Evolutionary conservation across 2,113 vertebrate species (phyloP), one percentile per base, ranked within the genome.

Genomic region (Spermophilus dauricus): DNA sequence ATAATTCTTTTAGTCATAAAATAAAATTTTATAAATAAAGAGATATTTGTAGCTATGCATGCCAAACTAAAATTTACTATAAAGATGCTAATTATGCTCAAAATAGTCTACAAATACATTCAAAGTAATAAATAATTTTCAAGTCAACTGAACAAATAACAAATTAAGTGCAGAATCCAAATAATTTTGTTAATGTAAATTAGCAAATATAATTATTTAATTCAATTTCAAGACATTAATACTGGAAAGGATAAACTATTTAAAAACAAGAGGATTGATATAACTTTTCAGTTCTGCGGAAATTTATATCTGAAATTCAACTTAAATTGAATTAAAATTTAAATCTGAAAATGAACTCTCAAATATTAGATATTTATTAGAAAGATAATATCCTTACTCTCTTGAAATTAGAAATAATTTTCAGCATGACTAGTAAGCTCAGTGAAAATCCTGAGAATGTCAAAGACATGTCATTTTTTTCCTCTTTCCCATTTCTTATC

Each of bases 101-200:
- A 76, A 91, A 89, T 89, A 78, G 45, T 84, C 34, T 67, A 34
- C 45, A 93, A 88, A 81, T 58, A 8, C 70, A 80, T 84, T 18
- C 14, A 75, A 85, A 26, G 9, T 65, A 76, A 91, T 61, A 45
- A 80, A 63, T 82, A 89, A 82, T 85, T 88, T 70, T 84, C 45
- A 53, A 85, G 51, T 94, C 34, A 93, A 39, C 37, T 80, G 42
- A 93, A 81, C 17, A 76, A 73, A 56, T 20, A 75, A 85, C 8
- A 89, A 75, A 69, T 65, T 28, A 32, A 89, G 6, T 18, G 10
- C 37, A 81, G 8, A 67, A 82, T 67, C 9, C 37, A 90, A 89
- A 73, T 70, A 63, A 53, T 87, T 92, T 58, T 70, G 12, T 77
- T 67, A 85, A 53, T 56, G 92, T 77, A 81, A 77, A 28, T 89